phyloP scores from a whole-genome alignment of 2,113 vertebrate genomes.

The Alethe diademata region DNA sequence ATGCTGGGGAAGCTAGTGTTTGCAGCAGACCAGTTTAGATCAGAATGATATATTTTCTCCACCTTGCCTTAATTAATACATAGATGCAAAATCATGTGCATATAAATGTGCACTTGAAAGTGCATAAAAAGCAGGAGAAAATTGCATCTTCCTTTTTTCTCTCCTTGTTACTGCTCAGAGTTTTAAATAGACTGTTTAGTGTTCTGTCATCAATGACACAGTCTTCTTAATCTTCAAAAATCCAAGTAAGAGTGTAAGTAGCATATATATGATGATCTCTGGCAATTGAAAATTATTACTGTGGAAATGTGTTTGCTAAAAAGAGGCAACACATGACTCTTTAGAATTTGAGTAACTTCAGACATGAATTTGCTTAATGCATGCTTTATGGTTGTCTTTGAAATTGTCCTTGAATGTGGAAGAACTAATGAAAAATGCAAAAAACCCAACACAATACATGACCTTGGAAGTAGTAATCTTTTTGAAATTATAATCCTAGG shows the following conservation, averaged over 20 bases:
- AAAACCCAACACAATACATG: fast-evolving
- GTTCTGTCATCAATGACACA: neutral
- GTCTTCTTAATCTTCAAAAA: neutral
- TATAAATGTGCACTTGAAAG: neutral
- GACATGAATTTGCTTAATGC: neutral
- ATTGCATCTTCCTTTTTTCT: neutral
- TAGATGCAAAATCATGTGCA: neutral
- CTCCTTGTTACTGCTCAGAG: neutral
- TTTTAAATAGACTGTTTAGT: neutral
- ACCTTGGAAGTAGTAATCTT: neutral
- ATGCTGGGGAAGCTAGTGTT: neutral
- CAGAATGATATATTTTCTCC: neutral
- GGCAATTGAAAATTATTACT: neutral
- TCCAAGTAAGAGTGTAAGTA: neutral
- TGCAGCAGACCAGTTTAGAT: neutral
- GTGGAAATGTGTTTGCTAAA: neutral
- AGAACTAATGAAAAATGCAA: neutral
- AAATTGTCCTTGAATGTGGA: neutral
- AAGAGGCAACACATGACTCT: neutral
- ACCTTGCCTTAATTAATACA: neutral
- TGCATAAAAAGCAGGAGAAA: neutral
- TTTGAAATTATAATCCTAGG: neutral
- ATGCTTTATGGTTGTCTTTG: neutral
- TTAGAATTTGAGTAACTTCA: neutral
- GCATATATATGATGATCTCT: neutral